Base-by-base conservation (phyloP, 2,113 vertebrate species). In the Anguilla japonica region DNA sequence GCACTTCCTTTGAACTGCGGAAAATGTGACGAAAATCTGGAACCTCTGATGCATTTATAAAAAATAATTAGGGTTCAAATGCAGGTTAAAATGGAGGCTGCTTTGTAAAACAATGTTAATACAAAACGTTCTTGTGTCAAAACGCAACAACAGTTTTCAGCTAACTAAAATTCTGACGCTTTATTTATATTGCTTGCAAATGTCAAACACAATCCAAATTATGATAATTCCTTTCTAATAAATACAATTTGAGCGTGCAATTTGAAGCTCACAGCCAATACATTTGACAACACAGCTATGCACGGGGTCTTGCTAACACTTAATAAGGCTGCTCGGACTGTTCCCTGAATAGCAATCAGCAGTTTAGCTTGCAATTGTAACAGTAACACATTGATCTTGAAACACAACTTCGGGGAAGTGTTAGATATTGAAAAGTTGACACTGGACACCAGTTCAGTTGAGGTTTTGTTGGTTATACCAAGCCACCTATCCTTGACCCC, bases 51-150 rank as follows among this genome's bases (percentile, higher is more conserved):
- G 87, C n/a, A 34, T 75, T 75, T 75, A 75, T 75, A 90, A 89
- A 91, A 93, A 78, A 86, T 75, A 92, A 94, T 93, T 88, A 89
- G 83, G 87, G 93, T 94, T 95, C 92, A 94, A 26, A 80, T 79
- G 81, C 88, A 92, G 93, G 91, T 92, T 92, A 80, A 40, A 0
- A 79, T 84, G 71, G 78, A n/a, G 81, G 88, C 91, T 78, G 39
- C 87, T 82, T 83, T 87, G 80, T 56, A 20, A 83, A 93, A 88
- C 88, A 88, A 41, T 40, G 79, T 34, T 84, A 83, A 89, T 88
- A 67, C 63, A 67, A 80, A 86, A 85, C 6, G 0, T n/a, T 81
- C 84, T 86, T 34, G 18, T 81, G 80, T 46, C 8, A 16, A 41
- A 43, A 46, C 22, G 41, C 41, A 81, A 18, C 26, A 13, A 34